These are phyloP conservation scores for Alouatta palliata DNA, from an alignment of 2,113 vertebrate species.

Conservation along the genomic window DNA sequence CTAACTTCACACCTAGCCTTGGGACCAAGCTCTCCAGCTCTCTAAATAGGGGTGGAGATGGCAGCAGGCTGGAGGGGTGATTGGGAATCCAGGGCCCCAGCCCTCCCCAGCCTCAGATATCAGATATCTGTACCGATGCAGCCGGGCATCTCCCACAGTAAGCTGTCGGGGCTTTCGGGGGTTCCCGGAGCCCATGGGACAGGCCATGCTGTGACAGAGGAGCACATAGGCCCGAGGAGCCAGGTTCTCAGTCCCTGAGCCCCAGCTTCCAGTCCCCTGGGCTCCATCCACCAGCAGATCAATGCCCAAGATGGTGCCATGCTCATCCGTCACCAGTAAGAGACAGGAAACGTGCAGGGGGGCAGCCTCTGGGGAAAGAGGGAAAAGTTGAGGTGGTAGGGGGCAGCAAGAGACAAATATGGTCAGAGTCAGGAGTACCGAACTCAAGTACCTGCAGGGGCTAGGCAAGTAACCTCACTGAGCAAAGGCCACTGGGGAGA, in stretches of 20 bases:
- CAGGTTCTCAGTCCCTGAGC: conserved; percentile 49
- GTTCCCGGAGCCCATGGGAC: conserved; percentile 78
- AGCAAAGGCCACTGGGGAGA: not conserved
- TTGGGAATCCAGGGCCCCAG: not conserved
- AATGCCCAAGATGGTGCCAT: conserved; percentile 80
- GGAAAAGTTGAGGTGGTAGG: not conserved
- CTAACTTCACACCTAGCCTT: conserved; percentile 71
- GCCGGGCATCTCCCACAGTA: conserved; percentile 74
- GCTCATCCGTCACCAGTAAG: conserved; percentile 79
- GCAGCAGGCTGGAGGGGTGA: not conserved
- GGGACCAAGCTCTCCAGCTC: conserved; percentile 74
- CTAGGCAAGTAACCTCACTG: not conserved
- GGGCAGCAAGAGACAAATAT: not conserved
- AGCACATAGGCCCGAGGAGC: conserved; percentile 72
- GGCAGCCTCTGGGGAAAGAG: conserved; percentile 51
- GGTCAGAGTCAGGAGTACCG: not conserved
- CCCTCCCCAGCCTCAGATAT: not conserved
- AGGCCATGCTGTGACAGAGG: conserved; percentile 82
- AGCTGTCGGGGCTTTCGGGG: conserved; percentile 79
- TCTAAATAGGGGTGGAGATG: conserved; percentile 34
- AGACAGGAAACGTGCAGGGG: conserved; percentile 76
- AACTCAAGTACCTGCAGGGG: not conserved
- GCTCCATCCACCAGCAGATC: conserved; percentile 76
- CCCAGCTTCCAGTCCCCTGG: not conserved
- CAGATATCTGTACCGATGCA: conserved; percentile 73